These are phyloP conservation scores for Ostrea edulis DNA, from an alignment of 1,140 invertebrate species.

Conservation along the genomic window DNA sequence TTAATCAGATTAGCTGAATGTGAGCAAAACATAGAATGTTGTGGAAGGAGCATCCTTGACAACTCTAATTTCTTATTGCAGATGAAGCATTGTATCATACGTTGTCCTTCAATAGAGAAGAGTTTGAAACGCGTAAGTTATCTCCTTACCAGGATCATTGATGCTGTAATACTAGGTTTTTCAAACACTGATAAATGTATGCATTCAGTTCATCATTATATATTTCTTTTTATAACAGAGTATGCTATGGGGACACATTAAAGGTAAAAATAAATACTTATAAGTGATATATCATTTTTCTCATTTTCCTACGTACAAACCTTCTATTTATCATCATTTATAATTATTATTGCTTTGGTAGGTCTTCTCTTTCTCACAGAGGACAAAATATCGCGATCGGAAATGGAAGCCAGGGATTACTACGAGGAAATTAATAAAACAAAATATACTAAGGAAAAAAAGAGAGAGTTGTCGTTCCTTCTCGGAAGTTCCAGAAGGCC, in stretches of 20 bases:
- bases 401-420: background rate
- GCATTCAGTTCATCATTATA: background rate
- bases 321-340: background rate
- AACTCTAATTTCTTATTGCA: background rate
- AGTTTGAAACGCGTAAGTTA: background rate
- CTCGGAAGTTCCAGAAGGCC: background rate
- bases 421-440: background rate
- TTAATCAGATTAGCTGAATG: no score
- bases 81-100: background rate
- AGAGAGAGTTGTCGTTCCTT: background rate
- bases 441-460: background rate
- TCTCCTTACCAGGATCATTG: background rate
- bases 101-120: background rate
- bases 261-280: no score
- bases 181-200: background rate
- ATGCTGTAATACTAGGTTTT: no score
- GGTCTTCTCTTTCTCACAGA: background rate
- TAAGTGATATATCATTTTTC: no score
- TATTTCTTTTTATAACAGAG: no score
- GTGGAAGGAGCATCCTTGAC: background rate
- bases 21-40: no score
- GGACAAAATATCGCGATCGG: background rate
- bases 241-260: no score
- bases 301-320: background rate
- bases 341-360: background rate